phyloP scores from a whole-genome alignment of 2,888 invertebrate species.

The Melanotus villosus region DNA sequence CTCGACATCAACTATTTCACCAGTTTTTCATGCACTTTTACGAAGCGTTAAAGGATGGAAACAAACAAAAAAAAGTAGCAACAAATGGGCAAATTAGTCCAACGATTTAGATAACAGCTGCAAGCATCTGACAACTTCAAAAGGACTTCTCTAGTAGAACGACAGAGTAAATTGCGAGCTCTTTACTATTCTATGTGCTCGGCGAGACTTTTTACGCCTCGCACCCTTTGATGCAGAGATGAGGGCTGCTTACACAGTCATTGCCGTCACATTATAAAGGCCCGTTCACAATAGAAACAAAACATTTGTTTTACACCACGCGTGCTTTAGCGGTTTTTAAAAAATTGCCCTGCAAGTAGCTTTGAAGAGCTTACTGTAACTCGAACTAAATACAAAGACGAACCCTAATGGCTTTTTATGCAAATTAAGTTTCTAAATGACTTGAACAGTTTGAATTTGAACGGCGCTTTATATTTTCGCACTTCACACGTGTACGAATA shows the following conservation, averaged over 20 bases:
- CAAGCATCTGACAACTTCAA: constrained; percentile 40
- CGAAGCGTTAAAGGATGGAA: background rate
- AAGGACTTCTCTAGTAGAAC: constrained; percentile 47
- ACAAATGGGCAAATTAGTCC: constrained; percentile 40
- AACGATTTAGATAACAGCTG: constrained; percentile 46
- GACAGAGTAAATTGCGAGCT: constrained; percentile 46
- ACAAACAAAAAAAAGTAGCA: constrained; percentile 6
- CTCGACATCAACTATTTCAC: no score
- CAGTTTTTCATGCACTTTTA: no score
- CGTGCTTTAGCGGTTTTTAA: constrained; percentile 21
- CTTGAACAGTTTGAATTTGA: constrained; percentile 20
- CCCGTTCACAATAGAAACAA: constrained; percentile 39
- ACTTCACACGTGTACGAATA: constrained; percentile 8
- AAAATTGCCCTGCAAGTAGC: background rate
- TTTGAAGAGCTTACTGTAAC: background rate
- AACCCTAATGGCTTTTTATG: constrained; percentile 4
- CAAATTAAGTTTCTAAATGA: background rate
- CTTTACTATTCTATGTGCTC: constrained; percentile 47
- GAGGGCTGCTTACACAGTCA: constrained; percentile 48
- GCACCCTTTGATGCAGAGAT: constrained; percentile 47
- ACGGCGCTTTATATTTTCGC: constrained; percentile 21
- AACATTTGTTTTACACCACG: constrained; percentile 22
- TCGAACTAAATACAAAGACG: background rate
- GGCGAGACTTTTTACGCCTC: constrained; percentile 48
- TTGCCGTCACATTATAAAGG: constrained; percentile 45